A percentile compares a stretch with the other conserved stretches of the same genome.
phyloP scores from a whole-genome alignment of 30 jellyfish, hydroid and myxozoan species.

The Rhopilema esculentum region DNA sequence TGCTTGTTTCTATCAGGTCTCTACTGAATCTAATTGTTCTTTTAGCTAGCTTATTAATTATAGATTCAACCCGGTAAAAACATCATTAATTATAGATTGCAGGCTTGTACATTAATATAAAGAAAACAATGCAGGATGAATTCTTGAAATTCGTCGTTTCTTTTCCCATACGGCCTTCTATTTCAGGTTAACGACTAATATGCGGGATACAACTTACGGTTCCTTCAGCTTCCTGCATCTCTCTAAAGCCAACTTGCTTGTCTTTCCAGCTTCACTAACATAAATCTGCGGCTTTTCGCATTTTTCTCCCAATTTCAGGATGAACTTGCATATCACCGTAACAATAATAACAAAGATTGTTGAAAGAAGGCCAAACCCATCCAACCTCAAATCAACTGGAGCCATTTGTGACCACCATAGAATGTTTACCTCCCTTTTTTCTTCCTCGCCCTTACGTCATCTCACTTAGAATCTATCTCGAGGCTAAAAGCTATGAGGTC shows the following conservation, averaged over 20 bases:
- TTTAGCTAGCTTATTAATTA: too few relatives aligned
- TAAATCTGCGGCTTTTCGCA: constrained; percentile 44
- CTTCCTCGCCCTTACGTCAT: background rate
- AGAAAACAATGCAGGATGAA: too few relatives aligned
- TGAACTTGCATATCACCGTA: constrained; percentile 32
- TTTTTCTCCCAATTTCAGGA: constrained; percentile 45
- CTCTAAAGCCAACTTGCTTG: constrained; percentile 14
- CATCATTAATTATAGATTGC: too few relatives aligned
- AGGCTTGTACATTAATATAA: too few relatives aligned
- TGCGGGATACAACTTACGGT: constrained; percentile 34
- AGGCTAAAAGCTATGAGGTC: too few relatives aligned
- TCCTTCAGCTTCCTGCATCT: constrained; percentile 51
- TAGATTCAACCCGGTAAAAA: too few relatives aligned
- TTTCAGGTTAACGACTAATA: too few relatives aligned
- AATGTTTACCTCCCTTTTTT: background rate
- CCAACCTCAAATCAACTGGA: constrained; percentile 21
- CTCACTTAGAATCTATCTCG: background rate
- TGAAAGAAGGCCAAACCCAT: constrained; percentile 32
- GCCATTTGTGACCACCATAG: background rate
- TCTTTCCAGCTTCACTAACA: constrained; percentile 25
- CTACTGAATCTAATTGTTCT: too few relatives aligned
- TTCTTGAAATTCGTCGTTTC: too few relatives aligned
- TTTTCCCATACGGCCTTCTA: too few relatives aligned
- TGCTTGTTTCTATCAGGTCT: too few relatives aligned
- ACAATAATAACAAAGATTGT: constrained; percentile 22